A percentile compares a stretch with the other conserved stretches of the same genome.
Evolutionary conservation across 1,140 invertebrate genomes (phyloP).

Genomic region (Drosophila kanapiae): DNA sequence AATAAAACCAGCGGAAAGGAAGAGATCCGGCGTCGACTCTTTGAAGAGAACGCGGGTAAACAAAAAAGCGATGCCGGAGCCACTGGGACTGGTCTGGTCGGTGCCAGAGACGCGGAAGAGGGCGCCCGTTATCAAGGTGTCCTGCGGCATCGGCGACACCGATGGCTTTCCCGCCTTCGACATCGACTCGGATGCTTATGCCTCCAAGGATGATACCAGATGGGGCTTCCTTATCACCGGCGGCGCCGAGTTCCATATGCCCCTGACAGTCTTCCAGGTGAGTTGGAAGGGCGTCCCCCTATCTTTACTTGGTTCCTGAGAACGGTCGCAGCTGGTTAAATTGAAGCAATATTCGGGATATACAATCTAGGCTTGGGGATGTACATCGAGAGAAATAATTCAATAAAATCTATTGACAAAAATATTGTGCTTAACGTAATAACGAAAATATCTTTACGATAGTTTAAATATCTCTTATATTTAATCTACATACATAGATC

Average conservation of each 20-base stretch:
- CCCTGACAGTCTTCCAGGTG: conserved; percentile 93
- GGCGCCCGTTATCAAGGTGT: conserved; percentile 76
- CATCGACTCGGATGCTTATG: conserved; percentile 76
- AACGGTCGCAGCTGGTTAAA: conserved; percentile 2
- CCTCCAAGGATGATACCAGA: conserved; percentile 75
- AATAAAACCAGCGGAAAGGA: conserved; percentile 63
- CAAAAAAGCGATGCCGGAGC: conserved; percentile 61
- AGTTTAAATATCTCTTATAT: too few relatives aligned
- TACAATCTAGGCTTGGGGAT: not conserved
- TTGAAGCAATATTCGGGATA: not conserved
- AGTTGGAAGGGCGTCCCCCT: conserved; percentile 58
- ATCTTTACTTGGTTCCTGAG: not conserved
- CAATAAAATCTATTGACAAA: too few relatives aligned
- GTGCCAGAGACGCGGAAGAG: conserved; percentile 74
- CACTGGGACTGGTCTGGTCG: conserved; percentile 60
- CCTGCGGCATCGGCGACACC: conserved; percentile 84
- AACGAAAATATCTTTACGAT: too few relatives aligned
- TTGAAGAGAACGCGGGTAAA: conserved; percentile 28
- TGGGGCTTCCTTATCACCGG: conserved; percentile 96
- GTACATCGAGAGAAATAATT: too few relatives aligned
- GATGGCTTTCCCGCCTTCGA: conserved; percentile 83
- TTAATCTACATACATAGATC: too few relatives aligned
- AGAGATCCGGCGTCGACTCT: conserved; percentile 33
- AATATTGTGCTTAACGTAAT: too few relatives aligned
- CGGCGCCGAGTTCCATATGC: conserved; percentile 92